phyloP scores from a whole-genome alignment of 2,888 invertebrate genomes.

The Beris chalybata region DNA sequence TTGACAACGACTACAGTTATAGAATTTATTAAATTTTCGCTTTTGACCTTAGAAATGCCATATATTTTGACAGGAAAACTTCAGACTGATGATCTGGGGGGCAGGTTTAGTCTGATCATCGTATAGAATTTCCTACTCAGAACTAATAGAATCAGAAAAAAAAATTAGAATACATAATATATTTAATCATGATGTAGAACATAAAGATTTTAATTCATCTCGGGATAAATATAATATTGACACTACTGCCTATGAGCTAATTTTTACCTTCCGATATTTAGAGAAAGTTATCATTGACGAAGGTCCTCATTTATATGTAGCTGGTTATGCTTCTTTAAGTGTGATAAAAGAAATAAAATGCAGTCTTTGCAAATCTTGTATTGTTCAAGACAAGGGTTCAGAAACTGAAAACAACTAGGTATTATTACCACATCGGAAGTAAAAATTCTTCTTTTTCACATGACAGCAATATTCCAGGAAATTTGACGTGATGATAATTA shows the following conservation, averaged over 20 bases:
- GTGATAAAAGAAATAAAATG: not conserved
- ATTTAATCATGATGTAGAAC: not conserved
- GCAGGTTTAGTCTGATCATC: not conserved
- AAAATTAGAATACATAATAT: not conserved
- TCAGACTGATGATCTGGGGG: slow-evolving; percentile 6
- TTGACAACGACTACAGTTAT: slow-evolving; percentile 3
- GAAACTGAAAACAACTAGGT: not conserved
- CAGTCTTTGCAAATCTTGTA: not conserved
- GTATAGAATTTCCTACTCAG: not conserved
- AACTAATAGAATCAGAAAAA: not conserved
- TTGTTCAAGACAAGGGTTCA: not conserved
- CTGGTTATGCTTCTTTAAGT: not conserved
- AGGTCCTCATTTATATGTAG: not conserved
- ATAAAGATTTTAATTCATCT: not conserved
- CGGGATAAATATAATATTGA: no score
- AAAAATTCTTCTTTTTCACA: not conserved
- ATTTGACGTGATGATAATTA: not conserved
- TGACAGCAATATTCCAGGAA: not conserved
- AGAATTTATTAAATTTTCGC: not conserved
- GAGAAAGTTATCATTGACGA: no score
- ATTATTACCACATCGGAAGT: not conserved
- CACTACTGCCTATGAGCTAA: no score
- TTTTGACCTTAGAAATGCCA: not conserved
- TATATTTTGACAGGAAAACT: slow-evolving; percentile 5
- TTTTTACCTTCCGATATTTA: no score